These are phyloP conservation scores for Tribolium castaneum DNA, from an alignment of 1,140 invertebrate genomes.

Conservation along the genomic window DNA sequence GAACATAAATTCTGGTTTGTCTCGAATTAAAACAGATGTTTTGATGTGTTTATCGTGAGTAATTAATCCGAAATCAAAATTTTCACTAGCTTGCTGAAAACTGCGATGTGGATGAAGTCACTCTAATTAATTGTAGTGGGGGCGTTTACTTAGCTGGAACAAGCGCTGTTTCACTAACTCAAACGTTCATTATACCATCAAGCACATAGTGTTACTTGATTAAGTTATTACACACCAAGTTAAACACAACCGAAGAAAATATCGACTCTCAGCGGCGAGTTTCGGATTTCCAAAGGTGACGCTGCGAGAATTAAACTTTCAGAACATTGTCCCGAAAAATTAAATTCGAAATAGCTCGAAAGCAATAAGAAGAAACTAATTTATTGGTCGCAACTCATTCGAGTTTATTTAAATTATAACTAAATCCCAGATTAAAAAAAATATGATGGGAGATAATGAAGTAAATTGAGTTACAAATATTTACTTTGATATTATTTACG, in stretches of 20 bases:
- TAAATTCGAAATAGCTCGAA: too few species aligned
- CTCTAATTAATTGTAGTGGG: conserved; percentile 37
- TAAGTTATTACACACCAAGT: conserved; percentile 21
- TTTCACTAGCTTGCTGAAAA: not conserved
- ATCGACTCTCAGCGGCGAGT: not conserved
- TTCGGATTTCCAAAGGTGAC: too few species aligned
- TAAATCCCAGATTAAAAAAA: too few species aligned
- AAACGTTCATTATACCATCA: conserved; percentile 13
- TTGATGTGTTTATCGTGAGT: conserved; percentile 12
- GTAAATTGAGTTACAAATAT: too few species aligned
- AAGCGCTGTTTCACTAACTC: not conserved
- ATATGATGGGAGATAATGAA: too few species aligned
- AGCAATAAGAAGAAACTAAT: too few species aligned
- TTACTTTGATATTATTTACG: too few species aligned
- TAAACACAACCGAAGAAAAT: conserved; percentile 7
- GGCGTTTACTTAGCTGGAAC: conserved; percentile 10
- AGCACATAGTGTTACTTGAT: conserved; percentile 10
- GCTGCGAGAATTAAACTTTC: too few species aligned
- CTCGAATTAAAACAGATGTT: conserved; percentile 35
- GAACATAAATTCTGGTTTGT: conserved; percentile 40
- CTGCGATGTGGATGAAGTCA: conserved; percentile 2
- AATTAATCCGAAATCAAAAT: conserved; percentile 30
- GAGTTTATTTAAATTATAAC: too few species aligned
- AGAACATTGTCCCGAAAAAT: too few species aligned
- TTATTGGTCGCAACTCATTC: too few species aligned